Evolutionary conservation across 2,113 vertebrate species (phyloP).

Genomic region (Embiotoca jacksoni): DNA sequence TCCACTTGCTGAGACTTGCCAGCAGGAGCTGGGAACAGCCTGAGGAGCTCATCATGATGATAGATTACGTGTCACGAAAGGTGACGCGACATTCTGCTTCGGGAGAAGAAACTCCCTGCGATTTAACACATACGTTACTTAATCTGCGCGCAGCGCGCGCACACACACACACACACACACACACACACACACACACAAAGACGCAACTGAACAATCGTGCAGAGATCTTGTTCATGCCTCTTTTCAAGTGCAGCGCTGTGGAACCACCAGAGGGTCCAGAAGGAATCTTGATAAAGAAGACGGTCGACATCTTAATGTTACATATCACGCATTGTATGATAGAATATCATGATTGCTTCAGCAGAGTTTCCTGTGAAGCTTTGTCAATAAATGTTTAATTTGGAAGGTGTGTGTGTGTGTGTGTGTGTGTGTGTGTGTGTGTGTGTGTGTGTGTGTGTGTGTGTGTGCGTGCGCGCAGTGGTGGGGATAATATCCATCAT

Average conservation of each 20-base stretch:
- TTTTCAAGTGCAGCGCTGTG: neutral
- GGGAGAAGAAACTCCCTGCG: conserved; percentile 69
- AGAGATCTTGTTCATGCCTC: conserved; percentile 40
- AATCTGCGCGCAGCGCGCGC: conserved; percentile 37
- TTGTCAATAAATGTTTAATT: neutral
- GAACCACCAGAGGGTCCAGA: conserved; percentile 16
- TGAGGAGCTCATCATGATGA: conserved; percentile 34
- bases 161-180: too few relatives aligned
- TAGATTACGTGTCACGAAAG: conserved; percentile 62
- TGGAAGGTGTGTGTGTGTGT: neutral
- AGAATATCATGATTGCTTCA: neutral
- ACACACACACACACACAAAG: conserved; percentile 67
- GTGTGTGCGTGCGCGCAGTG: too few relatives aligned
- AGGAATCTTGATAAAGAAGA: neutral
- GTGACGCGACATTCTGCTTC: conserved; percentile 62
- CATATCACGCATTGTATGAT: neutral
- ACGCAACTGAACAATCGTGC: conserved; percentile 46
- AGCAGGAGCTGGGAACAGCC: conserved; percentile 32
- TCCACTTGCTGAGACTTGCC: conserved; percentile 57
- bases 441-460: too few relatives aligned
- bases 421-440: too few relatives aligned
- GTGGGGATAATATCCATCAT: neutral
- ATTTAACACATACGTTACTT: conserved; percentile 46
- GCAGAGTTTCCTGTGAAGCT: neutral
- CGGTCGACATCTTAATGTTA: neutral